Percentiles rank a stretch among this genome's conserved stretches.
phyloP scores from a whole-genome alignment of 2,113 vertebrate genomes.

The Okapia johnstoni region DNA sequence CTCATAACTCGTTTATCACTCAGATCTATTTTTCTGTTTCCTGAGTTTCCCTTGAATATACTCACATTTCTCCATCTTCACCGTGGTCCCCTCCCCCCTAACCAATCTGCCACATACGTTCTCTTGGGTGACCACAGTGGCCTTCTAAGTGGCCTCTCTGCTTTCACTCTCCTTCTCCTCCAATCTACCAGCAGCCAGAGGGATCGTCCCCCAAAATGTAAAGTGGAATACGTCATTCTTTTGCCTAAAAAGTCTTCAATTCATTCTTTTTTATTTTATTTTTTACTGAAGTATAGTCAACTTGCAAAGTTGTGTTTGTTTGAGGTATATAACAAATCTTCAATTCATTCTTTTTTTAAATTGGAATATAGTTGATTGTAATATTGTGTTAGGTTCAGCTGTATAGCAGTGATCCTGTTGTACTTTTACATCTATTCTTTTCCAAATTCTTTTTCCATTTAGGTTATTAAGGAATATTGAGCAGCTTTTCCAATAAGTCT shows the following conservation, averaged over 20 bases:
- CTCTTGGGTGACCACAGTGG: background rate
- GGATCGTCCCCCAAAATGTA: background rate
- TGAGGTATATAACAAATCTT: background rate
- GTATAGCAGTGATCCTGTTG: background rate
- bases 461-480: background rate
- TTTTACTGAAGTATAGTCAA: background rate
- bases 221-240: background rate
- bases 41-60: background rate
- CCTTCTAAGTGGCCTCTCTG: no score
- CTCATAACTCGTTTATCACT: background rate
- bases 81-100: accelerated
- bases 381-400: background rate
- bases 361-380: no score
- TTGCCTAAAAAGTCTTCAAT: background rate
- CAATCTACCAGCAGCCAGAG: background rate
- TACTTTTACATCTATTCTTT: background rate
- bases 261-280: background rate
- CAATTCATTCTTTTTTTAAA: background rate
- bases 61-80: background rate
- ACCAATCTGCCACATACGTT: background rate
- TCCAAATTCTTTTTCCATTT: background rate
- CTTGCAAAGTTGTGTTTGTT: background rate
- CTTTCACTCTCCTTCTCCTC: background rate
- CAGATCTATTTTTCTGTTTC: background rate
- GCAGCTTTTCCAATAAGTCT: background rate